These are phyloP conservation scores for Sphaerophoria taeniata DNA, from an alignment of 2,888 invertebrate genomes.

Conservation along the genomic window DNA sequence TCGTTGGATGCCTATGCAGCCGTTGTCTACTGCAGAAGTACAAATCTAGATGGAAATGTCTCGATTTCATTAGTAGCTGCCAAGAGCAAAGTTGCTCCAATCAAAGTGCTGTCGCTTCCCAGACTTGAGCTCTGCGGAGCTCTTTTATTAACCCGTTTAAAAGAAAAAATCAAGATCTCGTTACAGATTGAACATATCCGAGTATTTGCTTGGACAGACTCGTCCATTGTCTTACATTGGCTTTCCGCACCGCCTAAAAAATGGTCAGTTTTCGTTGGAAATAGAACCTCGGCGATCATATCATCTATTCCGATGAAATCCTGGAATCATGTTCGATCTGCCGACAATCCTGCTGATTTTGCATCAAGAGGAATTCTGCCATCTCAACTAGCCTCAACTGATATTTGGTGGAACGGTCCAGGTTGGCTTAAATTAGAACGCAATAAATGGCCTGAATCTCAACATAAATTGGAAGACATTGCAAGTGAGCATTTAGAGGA, in stretches of 20 bases:
- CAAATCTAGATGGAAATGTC: neutral
- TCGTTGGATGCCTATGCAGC: conserved; percentile 28
- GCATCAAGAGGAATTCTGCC: conserved; percentile 52
- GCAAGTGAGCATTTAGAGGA: conserved; percentile 12
- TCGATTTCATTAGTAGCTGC: conserved; percentile 12
- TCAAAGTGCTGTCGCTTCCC: conserved; percentile 11
- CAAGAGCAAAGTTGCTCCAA: conserved; percentile 4
- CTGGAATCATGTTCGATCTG: conserved; percentile 46
- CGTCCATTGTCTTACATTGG: conserved; percentile 9
- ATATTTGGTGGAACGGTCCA: conserved; percentile 39
- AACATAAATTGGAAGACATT: neutral
- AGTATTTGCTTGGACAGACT: neutral
- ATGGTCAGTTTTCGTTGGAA: conserved; percentile 26
- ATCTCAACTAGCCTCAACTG: conserved; percentile 4
- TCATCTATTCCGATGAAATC: no score
- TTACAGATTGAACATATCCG: no score
- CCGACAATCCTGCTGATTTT: neutral
- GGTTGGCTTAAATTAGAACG: conserved; percentile 2
- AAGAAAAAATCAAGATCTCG: no score
- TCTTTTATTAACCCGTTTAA: conserved; percentile 4
- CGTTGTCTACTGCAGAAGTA: conserved; percentile 28
- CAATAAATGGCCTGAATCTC: conserved; percentile 21
- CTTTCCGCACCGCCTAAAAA: conserved; percentile 26
- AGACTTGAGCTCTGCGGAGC: conserved; percentile 18
- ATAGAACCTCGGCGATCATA: conserved; percentile 50